Evolutionary conservation across 2,113 vertebrate species (phyloP), one percentile per base, ranked within the genome.

Genomic region (Uropsilus gracilis): DNA sequence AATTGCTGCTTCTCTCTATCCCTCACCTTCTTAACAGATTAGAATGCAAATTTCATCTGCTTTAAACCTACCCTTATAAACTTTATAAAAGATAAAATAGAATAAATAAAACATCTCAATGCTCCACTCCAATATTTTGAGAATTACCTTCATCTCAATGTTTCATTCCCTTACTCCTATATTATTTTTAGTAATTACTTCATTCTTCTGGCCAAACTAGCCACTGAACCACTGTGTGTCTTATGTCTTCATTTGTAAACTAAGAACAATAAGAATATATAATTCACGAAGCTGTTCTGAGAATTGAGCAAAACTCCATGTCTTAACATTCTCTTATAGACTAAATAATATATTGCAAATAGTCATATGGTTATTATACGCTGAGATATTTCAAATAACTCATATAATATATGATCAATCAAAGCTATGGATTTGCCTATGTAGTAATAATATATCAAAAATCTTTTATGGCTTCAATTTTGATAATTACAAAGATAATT

Each of bases 191-290:
- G 37, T 28, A 82, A 4, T 16, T 94, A 34, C 83, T 68, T 94
- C 8, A 53, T 42, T 75, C 2, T 10, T 32, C 4, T 68, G 3
- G 1, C 46, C 75, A 55, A 48, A 39, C n/a, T 75, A 37, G 12
- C 22, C 22, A 44, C 37, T n/a, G n/a, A 46, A 39, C 1, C 22
- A 68, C 30, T 73, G 9, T 53, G 1, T 50, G 6, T 18, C 37
- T 92, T 72, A 30, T 55, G 76, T 86, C 39, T 90, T 92, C 63
- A 71, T 63, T 66, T 86, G 20, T 84, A 53, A 82, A 94, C 20
- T 42, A 50, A 22, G 13, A 77, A 89, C 39, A 83, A 30, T 82
- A 77, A 59, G 14, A 89, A 72, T 44, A 46, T 26, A 73, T 80
- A 95, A 63, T 16, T 9, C 10, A 78, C 9, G 39, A 77, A 50